phyloP scores from a whole-genome alignment of 2,888 invertebrate species.

The Cheilosia vernalis region DNA sequence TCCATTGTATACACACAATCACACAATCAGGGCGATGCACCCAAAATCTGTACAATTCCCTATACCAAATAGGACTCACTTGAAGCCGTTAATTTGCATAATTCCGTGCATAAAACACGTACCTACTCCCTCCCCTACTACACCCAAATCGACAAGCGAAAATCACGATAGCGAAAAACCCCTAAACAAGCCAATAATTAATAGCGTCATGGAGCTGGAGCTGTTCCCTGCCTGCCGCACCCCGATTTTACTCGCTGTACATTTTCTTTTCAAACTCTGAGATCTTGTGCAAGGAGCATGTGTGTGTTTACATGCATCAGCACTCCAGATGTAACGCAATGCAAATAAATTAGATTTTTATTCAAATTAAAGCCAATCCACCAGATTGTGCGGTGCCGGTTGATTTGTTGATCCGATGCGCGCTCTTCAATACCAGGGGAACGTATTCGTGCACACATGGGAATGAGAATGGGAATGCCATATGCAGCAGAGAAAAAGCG shows the following conservation, averaged over 20 bases:
- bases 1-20: not conserved
- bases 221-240: slow-evolving; percentile 42
- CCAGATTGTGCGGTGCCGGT: slow-evolving; percentile 66
- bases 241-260: slow-evolving; percentile 13
- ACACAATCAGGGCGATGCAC: slow-evolving; percentile 20
- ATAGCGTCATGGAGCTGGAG: slow-evolving; percentile 34
- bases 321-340: slow-evolving; percentile 65
- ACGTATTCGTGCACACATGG: slow-evolving; percentile 6
- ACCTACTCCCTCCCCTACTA: not conserved
- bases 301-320: slow-evolving; percentile 19
- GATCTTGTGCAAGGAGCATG: not conserved
- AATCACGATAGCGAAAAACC: slow-evolving; percentile 43
- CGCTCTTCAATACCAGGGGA: slow-evolving; percentile 35
- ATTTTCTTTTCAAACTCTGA: slow-evolving; percentile 16
- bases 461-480: not conserved
- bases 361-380: slow-evolving; percentile 72
- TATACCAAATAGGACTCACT: slow-evolving; percentile 38
- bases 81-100: slow-evolving; percentile 56
- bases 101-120: slow-evolving; percentile 19
- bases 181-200: slow-evolving; percentile 60
- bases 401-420: slow-evolving; percentile 72
- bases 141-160: slow-evolving; percentile 21
- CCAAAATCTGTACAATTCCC: slow-evolving; percentile 26
- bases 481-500: slow-evolving; percentile 33
- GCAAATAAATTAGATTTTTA: slow-evolving; percentile 74